Conservation (phyloP, 2,888 invertebrate species). For the Eilema depressum region DNA sequence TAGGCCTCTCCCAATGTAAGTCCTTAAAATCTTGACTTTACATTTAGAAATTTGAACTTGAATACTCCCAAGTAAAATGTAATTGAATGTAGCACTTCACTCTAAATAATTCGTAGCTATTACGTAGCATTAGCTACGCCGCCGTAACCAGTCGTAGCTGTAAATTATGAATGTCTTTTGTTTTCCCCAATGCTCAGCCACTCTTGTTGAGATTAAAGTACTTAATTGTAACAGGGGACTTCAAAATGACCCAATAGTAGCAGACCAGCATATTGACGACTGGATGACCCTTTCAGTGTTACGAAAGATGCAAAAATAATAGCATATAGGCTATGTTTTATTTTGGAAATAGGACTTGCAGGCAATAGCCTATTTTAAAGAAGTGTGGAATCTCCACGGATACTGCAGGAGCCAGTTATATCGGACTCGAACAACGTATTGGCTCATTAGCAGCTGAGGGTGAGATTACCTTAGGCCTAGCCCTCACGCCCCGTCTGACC, state of each 20-base stretch:
- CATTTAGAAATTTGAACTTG: neutral
- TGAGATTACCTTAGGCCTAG: too few species aligned
- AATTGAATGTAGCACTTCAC: neutral
- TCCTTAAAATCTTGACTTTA: neutral
- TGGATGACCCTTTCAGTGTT: too few species aligned
- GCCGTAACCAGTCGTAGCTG: constrained; percentile 35
- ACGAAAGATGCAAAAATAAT: too few species aligned
- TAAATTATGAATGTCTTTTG: constrained; percentile 16
- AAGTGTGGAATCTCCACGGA: too few species aligned
- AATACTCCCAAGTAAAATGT: neutral
- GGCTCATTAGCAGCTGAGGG: too few species aligned
- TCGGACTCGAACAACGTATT: too few species aligned
- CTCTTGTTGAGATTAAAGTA: neutral
- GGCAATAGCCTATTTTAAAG: too few species aligned
- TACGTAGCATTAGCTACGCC: constrained; percentile 40
- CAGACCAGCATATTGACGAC: neutral
- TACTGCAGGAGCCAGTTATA: too few species aligned
- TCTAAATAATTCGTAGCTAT: constrained; percentile 30
- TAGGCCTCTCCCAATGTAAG: too few species aligned
- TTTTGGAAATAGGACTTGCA: too few species aligned
- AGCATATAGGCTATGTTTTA: too few species aligned
- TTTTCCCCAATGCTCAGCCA: neutral
- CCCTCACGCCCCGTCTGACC: too few species aligned
- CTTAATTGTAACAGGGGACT: neutral
- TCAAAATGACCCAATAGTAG: neutral